Evolutionary conservation across 2,797 vertebrate genomes (phyloP).

Genomic region (Rousettus madagascariensis): DNA sequence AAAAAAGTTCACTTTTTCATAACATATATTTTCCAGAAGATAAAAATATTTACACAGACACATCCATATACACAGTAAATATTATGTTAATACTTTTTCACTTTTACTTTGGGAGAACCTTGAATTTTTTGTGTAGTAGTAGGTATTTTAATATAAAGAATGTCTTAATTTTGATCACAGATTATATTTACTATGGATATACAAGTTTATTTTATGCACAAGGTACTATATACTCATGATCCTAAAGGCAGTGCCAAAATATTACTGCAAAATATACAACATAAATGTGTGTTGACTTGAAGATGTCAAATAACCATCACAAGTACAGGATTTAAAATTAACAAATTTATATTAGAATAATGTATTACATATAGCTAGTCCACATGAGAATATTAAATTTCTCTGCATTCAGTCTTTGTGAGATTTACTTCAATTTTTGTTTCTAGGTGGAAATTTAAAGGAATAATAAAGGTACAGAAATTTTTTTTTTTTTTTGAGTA

Average conservation of each 20-base stretch:
- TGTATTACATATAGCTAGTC: not conserved
- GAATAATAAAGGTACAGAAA: not conserved
- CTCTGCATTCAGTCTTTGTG: constrained; percentile 7
- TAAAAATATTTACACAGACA: constrained; percentile 26
- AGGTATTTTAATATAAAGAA: constrained; percentile 3
- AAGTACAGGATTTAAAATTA: constrained; percentile 32
- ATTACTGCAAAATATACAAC: not conserved
- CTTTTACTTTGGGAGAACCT: constrained; percentile 41
- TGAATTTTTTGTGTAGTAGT: not conserved
- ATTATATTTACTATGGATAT: not conserved
- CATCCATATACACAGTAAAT: not conserved
- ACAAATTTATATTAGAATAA: constrained; percentile 22
- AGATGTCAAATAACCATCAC: not conserved
- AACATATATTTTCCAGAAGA: not conserved
- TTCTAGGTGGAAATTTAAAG: constrained; percentile 24
- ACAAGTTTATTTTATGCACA: constrained; percentile 42
- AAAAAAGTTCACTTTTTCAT: constrained; percentile 30
- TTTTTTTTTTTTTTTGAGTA: constrained; percentile 11
- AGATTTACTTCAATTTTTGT: constrained; percentile 40
- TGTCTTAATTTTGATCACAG: not conserved
- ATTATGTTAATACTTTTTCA: not conserved
- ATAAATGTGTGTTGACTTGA: not conserved
- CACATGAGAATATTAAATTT: not conserved
- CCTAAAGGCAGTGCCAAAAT: not conserved
- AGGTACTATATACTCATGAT: not conserved